A percentile compares a stretch with the other conserved stretches of the same genome.
phyloP scores from a whole-genome alignment of 2,113 vertebrate genomes.

The Tinamus guttatus region DNA sequence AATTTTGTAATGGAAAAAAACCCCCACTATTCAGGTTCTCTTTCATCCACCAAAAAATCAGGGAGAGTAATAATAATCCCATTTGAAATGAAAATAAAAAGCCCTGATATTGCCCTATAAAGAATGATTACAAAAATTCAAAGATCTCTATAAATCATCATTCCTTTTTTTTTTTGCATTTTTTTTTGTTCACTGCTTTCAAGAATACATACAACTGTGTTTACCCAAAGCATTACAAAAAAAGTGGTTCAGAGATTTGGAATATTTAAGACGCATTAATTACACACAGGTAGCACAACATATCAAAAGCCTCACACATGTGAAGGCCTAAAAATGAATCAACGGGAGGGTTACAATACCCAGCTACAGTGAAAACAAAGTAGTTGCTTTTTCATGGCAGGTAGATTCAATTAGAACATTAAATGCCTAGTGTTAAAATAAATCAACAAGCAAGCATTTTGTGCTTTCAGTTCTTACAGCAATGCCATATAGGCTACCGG shows the following conservation, averaged over 20 bases:
- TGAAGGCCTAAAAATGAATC: neutral
- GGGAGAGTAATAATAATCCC: neutral
- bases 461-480: neutral
- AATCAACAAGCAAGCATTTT: neutral
- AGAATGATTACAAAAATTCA: neutral
- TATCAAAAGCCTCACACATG: neutral
- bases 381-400: neutral
- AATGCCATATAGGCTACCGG: accelerated
- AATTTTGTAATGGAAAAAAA: neutral
- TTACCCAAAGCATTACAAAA: neutral
- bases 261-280: neutral
- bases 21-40: neutral
- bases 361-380: neutral
- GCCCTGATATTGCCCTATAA: neutral
- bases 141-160: neutral
- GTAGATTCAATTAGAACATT: neutral
- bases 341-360: neutral
- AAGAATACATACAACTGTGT: neutral
- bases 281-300: neutral
- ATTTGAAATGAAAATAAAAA: neutral
- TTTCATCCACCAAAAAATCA: neutral
- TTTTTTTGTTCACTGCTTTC: neutral
- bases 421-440: neutral
- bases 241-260: neutral
- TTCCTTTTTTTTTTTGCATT: neutral